These are phyloP conservation scores for Thunnus thynnus DNA, from an alignment of 2,113 vertebrate genomes.

Conservation along the genomic window DNA sequence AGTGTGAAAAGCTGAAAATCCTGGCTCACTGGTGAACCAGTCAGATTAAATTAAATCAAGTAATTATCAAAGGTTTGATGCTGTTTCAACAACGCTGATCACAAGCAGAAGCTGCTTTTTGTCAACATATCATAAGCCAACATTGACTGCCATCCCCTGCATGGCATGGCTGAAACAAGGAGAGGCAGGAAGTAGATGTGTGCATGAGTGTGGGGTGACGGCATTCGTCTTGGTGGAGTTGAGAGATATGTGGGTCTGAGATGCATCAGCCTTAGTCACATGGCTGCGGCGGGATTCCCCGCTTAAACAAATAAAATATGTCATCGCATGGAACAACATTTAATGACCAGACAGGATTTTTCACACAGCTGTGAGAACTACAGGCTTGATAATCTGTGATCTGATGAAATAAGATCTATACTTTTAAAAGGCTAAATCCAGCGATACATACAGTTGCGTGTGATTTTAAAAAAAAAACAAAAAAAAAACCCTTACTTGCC, in stretches of 20 bases:
- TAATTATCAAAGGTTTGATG: slow-evolving; percentile 58
- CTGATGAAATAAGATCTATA: slow-evolving; percentile 39
- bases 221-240: slow-evolving; percentile 39
- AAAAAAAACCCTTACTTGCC: slow-evolving; percentile 44
- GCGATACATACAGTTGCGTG: slow-evolving; percentile 36
- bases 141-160: slow-evolving; percentile 6
- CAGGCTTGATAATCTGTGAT: slow-evolving; percentile 30
- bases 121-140: slow-evolving; percentile 40
- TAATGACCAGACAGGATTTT: slow-evolving; percentile 31
- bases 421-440: slow-evolving; percentile 38
- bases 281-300: slow-evolving; percentile 56
- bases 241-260: slow-evolving; percentile 33
- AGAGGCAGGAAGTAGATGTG: slow-evolving; percentile 42
- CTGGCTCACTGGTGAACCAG: slow-evolving; percentile 31
- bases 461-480: slow-evolving; percentile 17
- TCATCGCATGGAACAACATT: slow-evolving; percentile 29
- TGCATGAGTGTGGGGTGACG: slow-evolving; percentile 4
- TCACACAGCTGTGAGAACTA: not conserved
- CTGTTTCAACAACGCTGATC: slow-evolving; percentile 50
- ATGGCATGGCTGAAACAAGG: slow-evolving; percentile 8
- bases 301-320: slow-evolving; percentile 56
- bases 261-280: slow-evolving; percentile 55
- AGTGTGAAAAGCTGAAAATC: slow-evolving; percentile 56
- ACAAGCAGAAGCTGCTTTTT: slow-evolving; percentile 44
- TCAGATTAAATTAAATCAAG: slow-evolving; percentile 60